Conservation (phyloP, 1,140 invertebrate genomes). For the Drosophila arawakana region DNA sequence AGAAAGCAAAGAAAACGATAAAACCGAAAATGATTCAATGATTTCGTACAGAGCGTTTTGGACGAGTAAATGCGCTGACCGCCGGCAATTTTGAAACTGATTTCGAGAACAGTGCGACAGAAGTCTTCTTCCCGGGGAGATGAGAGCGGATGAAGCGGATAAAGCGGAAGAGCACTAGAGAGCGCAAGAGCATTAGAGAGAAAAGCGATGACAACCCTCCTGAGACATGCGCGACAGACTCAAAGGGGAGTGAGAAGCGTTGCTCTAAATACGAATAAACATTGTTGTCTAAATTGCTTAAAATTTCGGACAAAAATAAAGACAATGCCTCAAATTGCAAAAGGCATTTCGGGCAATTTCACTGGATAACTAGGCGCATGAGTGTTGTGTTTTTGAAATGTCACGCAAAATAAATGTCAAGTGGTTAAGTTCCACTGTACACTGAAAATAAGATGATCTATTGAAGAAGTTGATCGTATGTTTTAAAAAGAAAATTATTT, state of each 20-base stretch:
- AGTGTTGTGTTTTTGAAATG: constrained; percentile 66
- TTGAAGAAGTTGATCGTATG: too few species aligned
- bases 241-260: constrained; percentile 1
- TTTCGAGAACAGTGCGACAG: constrained; percentile 40
- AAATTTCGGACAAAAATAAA: constrained; percentile 60
- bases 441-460: too few species aligned
- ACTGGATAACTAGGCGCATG: constrained; percentile 75
- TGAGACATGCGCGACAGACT: constrained; percentile 64
- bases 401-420: constrained; percentile 76
- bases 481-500: too few species aligned
- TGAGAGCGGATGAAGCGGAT: constrained; percentile 2
- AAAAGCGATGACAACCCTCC: constrained; percentile 41
- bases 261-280: constrained; percentile 62
- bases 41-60: constrained; percentile 23
- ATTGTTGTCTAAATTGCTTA: constrained; percentile 70
- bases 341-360: constrained; percentile 33
- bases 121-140: constrained; percentile 20
- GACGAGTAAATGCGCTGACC: constrained; percentile 66
- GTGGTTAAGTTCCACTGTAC: constrained; percentile 41
- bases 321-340: constrained; percentile 31
- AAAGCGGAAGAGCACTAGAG: constrained; percentile 8
- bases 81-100: constrained; percentile 81
- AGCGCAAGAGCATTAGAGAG: constrained; percentile 13
- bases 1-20: neutral
- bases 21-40: constrained; percentile 23